Evolutionary conservation across 2,113 vertebrate species (phyloP), one percentile per base, ranked within the genome.

Genomic region (Cebidichthys violaceus): DNA sequence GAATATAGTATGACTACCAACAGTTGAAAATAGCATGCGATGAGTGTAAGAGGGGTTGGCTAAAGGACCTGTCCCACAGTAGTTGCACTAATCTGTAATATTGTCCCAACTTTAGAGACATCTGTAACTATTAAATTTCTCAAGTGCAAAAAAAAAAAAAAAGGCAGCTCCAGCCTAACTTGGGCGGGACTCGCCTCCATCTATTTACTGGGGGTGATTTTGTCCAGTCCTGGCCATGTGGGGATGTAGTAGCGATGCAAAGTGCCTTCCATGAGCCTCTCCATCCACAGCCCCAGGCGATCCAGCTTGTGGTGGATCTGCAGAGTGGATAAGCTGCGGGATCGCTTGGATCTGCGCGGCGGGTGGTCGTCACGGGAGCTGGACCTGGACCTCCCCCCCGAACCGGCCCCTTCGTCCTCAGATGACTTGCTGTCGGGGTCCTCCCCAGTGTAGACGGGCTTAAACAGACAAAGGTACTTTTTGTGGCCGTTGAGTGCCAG

Each of bases 381-480:
- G 10, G 93, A 86, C 50, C 93, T 92, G 0, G 86, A 88, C 57
- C 92, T 89, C 17, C 94, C 83, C 22, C 61, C 89, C 1, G 75
- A 41, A 0, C 68, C 1, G 4, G 5, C 85, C 13, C 87, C 91
- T 0, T 94, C 92, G 5, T 96, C 97, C 50, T 97, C 92, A 0
- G 95, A 88, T 0, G 81, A 82, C 73, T 92, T 96, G 9, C 88
- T 87, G 64, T 95, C 95, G 1, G 95, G 93, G 0, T 97, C 97
- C 7, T 96, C 96, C 0, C 95, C 94, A 0, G 95, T 97, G 87
- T 96, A 97, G 77, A 96, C 94, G 1, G 98, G 98, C 91, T 96
- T 98, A 81, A 99, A 99, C 55, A 99, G 96, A 86, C 98, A 99
- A 79, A 99, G 96, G 93, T 99, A 99, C 62, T 99, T 99, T 92